Conservation (phyloP, 2,113 vertebrate genomes). For the Halcyon senegalensis region DNA sequence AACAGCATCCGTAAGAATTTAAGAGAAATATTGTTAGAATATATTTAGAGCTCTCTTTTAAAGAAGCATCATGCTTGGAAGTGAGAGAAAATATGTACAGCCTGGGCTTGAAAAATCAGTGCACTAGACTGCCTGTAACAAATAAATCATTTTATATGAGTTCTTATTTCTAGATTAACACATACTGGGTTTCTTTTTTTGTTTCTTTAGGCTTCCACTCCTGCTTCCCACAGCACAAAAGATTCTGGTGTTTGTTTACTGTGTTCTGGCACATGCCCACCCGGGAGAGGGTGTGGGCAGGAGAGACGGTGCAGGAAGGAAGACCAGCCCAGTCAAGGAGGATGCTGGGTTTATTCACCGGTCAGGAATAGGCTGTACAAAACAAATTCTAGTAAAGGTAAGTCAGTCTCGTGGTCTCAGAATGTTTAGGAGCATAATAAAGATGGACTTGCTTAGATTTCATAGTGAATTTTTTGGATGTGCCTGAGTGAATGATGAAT, state of each 20-base stretch:
- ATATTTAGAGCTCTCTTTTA: background rate
- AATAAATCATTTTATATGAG: background rate
- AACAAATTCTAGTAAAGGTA: constrained; percentile 65
- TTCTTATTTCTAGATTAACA: background rate
- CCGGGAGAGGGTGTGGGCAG: constrained; percentile 31
- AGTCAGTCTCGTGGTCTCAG: background rate
- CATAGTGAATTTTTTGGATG: background rate
- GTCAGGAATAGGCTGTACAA: constrained; percentile 33
- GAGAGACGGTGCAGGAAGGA: constrained; percentile 35
- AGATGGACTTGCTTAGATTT: background rate
- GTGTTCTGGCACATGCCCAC: constrained; percentile 68
- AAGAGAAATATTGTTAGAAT: background rate
- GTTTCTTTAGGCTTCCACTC: constrained; percentile 77
- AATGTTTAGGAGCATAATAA: background rate
- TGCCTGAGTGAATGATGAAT: background rate
- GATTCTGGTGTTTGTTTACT: constrained; percentile 86
- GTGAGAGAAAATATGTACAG: background rate
- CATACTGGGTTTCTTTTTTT: background rate
- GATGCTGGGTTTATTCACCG: constrained; percentile 81
- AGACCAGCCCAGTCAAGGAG: constrained; percentile 28
- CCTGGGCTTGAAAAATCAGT: background rate
- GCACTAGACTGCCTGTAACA: background rate
- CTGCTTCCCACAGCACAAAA: constrained; percentile 82
- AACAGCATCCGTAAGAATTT: background rate
- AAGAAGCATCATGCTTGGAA: background rate